Base-by-base conservation (phyloP, 2,797 vertebrate genomes). In the Silurus aristotelis region DNA sequence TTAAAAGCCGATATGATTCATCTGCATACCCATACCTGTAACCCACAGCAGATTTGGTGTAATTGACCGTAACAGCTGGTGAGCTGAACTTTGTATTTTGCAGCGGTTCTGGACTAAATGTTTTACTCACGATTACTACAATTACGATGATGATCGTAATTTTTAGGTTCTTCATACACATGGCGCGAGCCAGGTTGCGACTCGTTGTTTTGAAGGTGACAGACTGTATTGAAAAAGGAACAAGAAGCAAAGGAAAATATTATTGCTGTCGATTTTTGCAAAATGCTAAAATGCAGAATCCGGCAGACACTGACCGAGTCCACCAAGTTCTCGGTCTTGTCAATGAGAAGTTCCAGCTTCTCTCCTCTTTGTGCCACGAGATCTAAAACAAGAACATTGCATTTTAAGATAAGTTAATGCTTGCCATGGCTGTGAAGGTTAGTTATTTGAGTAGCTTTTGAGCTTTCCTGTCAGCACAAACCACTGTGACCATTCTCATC, bases 151-250 rank as follows among this genome's bases (percentile, higher is more conserved):
- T 95, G 31, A 98, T 79, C 80, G 97, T 99, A 73, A 99, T 93
- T 93, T 99, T 99, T 90, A 99, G 95, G 94, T 99, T 99, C 95
- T 99, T 99, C 96, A 99, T 99, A 89, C 98, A 99, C 97, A 99
- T 99, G 90, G 98, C 97, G 87, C 97, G 94, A 9, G 98, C 97
- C 72, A 99, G 95, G 93, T 99, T 99, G 92, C 98, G 96, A 94
- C 98, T 99, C 66, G 98, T 99, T 17, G 97, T 99, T 95, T 98
- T 99, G 91, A 99, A 99, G 82, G 98, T 98, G 88, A 99, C 97
- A 0, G 98, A 99, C 98, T 99, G 86, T 38, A 10, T 87, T 67
- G 76, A 86, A 81, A 84, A 89, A 61, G 56, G 72, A 58, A 79
- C 0, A 76, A 60, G 10, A 12, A 60, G 22, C 22, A 52, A 67